Base-by-base conservation (phyloP, 2,888 invertebrate genomes). In the Ormyrus labotus region DNA sequence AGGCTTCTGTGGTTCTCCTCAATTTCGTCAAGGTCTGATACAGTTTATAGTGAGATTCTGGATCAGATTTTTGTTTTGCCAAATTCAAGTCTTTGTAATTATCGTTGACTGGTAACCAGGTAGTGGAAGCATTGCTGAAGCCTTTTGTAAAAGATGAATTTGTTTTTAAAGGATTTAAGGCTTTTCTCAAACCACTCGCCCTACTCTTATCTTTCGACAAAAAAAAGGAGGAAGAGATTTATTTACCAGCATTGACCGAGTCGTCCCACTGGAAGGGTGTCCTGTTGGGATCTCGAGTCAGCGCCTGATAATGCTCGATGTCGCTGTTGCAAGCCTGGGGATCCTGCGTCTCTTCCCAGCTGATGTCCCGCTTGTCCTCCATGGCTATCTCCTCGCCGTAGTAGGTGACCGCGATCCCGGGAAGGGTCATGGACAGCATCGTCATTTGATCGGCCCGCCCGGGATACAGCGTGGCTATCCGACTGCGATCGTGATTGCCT, bases 311-410 rank as follows among this genome's bases (percentile, higher is more conserved):
- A 80, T 93, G 92, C 6, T 93, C 92, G 2, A 92, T 92, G 55
- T 94, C 94, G 60, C 93, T 91, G 82, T 92, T 92, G 53, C 91
- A 90, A 0, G 93, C 94, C 8, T 91, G 91, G 0, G 94, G 93
- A 89, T 94, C 94, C 60, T 92, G 87, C 0, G 92, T 92, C 13
- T 92, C 90, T 60, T 90, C 88, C 91, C 91, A 92, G 0, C 92
- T 91, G 8, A 94, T 92, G 55, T 91, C 90, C 70, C 92, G 91
- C 48, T 86, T 86, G 86, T 95, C 93, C 82, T 91, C 88, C 94
- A 95, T 94, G 0, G 94, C 96, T 69, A 96, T 93, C 91, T 96
- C 96, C 86, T 96, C 96, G 6, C 96, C 96, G 92, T 98, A 96
- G 87, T 98, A 98, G 0, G 96, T 95, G 6, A 97, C 94, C 34